Base-by-base conservation (phyloP, 2,888 invertebrate species). In the Crematogaster levior region DNA sequence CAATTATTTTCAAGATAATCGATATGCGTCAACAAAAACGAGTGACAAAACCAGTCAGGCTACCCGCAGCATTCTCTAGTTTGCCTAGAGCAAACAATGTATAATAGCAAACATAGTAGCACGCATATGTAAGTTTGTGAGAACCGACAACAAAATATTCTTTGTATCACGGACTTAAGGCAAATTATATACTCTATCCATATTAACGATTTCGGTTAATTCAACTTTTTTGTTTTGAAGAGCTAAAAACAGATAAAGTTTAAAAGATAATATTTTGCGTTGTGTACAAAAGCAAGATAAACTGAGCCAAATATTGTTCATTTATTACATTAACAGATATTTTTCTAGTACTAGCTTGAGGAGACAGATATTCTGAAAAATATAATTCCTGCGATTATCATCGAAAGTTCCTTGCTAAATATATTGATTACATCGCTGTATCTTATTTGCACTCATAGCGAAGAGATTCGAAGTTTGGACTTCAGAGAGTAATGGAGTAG, bases 401-500 rank as follows among this genome's bases (percentile, higher is more conserved):
- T 68, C n/a, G 72, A 65, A 85, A 70, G 53, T 75, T 48, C 85
- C 85, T 72, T 12, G 15, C 53, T 73, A 77, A 74, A 84, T 82
- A 74, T 83, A 81, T 65, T 40, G 72, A 81, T 46, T 77, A 82
- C 70, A 72, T 84, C 82, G 66, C 81, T 73, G 83, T 86, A 84
- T 86, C 81, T 84, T n/a, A 81, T 9, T 68, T 30, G 46, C 77
- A 85, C 88, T 87, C 84, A 65, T 65, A 46, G 21, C 24, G 24
- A 70, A 75, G 48, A 75, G 58, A 58, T 21, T 30, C 30, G n/a
- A 90, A 90, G 85, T 90, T 91, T 85, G 74, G 70, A 84, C 85
- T 88, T 85, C 46, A 51, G 77, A 58, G 65, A 56, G 34, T n/a
- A 63, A 60, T 27, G 12, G 24, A 53, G 65, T 46, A 48, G 74